Percentiles rank a stretch among this genome's conserved stretches.
These are phyloP conservation scores for Cyclophora albipunctata DNA, from an alignment of 2,888 invertebrate species.

Conservation along the genomic window DNA sequence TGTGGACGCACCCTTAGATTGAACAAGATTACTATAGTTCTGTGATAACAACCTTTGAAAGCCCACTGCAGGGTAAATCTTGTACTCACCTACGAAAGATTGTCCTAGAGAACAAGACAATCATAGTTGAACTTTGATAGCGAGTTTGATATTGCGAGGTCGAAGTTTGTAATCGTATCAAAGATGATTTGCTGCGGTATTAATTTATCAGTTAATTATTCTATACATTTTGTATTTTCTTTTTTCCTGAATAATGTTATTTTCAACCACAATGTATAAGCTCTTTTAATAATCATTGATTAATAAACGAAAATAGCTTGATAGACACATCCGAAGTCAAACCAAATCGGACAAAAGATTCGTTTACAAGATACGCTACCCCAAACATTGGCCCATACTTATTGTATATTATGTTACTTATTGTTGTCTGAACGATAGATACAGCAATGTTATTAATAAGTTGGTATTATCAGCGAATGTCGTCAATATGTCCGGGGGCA, in stretches of 20 bases:
- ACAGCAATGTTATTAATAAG: slow-evolving; percentile 21
- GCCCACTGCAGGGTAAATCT: neutral
- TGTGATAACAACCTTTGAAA: neutral
- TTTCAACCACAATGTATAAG: too few relatives aligned
- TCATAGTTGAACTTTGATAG: too few relatives aligned
- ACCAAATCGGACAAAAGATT: neutral
- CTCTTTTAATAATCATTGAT: too few relatives aligned
- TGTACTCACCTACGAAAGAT: too few relatives aligned
- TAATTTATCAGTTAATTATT: too few relatives aligned
- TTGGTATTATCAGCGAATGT: slow-evolving; percentile 25
- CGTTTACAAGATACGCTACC: too few relatives aligned
- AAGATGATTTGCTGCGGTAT: too few relatives aligned
- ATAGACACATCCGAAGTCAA: neutral
- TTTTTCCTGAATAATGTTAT: too few relatives aligned
- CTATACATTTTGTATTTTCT: too few relatives aligned
- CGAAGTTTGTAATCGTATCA: neutral
- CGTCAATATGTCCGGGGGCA: slow-evolving; percentile 38
- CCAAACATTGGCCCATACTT: neutral
- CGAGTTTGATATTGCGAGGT: neutral
- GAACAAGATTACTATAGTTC: neutral
- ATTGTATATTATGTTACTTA: neutral
- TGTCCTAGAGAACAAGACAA: too few relatives aligned
- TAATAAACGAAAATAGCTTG: too few relatives aligned
- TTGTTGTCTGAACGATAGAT: neutral
- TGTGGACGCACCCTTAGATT: too few relatives aligned